Evolutionary conservation across 2,888 invertebrate genomes (phyloP), one percentile per base, ranked within the genome.

Genomic region (Drosophila atripex): DNA sequence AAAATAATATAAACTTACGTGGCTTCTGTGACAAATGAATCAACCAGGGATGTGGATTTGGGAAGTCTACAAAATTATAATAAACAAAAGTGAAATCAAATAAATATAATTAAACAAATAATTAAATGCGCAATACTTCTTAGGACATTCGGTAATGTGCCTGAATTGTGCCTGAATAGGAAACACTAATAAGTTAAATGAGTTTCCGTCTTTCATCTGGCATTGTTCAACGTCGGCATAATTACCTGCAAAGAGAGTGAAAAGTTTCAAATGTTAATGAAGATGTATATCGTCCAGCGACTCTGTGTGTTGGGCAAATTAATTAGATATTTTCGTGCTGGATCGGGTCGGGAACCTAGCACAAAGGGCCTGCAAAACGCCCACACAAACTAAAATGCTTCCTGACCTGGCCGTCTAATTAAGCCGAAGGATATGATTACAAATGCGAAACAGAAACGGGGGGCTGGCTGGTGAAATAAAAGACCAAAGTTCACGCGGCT

Each of bases 11-110:
- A 21, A 54, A 90, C 89, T 89, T 87, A 89, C 89, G 89, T 78
- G 58, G 89, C 89, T 78, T 90, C 89, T 69, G 61, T 82, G 35
- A 90, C 66, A 30, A 90, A 65, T 49, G 90, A 85, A 78, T 90
- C 88, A 78, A 90, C 89, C 76, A 90, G 57, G 56, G 86, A 87
- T 35, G 55, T 16, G 52, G 86, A 77, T 70, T 75, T 78, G 63
- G 88, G 76, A 12, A 68, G 23, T 51, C 90, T 89, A 66, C 11
- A 50, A 64, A 64, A 35, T 56, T 32, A 3, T 35, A 35, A 14
- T 6, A 7, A 45, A 18, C 50, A 54, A 65, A 16, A 58, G 54
- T 38, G 12, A 46, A 54, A 59, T 53, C 52, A 47, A 58, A 55
- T 32, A 39, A 52, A 59, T 38, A 14, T n/a, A 35, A 35, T n/a